Conservation (phyloP, 2,797 vertebrate genomes). For the Chelon auratus region DNA sequence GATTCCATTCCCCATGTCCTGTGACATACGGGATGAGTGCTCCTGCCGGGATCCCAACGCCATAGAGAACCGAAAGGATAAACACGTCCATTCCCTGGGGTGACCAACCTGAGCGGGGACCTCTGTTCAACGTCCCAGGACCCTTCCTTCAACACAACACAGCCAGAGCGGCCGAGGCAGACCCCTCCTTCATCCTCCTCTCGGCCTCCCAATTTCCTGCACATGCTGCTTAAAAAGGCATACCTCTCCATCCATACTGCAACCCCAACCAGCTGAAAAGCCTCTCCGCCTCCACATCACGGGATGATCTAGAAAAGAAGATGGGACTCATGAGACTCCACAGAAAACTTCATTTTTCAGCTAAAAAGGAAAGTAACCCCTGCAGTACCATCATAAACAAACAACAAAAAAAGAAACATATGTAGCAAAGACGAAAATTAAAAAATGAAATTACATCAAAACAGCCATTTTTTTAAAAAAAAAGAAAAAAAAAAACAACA, state of each 20-base stretch:
- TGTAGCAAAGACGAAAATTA: slow-evolving; percentile 55
- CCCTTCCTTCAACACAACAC: slow-evolving; percentile 68
- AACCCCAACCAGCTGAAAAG: slow-evolving; percentile 88
- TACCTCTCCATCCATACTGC: slow-evolving; percentile 86
- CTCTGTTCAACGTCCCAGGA: slow-evolving; percentile 60
- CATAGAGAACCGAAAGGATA: slow-evolving; percentile 88
- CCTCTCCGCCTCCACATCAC: slow-evolving; percentile 65
- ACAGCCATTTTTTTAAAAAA: slow-evolving; percentile 60
- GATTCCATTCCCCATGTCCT: slow-evolving; percentile 96
- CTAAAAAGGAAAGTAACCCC: slow-evolving; percentile 72
- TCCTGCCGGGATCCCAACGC: slow-evolving; percentile 94
- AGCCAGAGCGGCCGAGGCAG: slow-evolving; percentile 82
- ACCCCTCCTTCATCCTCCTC: slow-evolving; percentile 59
- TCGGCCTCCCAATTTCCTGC: slow-evolving; percentile 70
- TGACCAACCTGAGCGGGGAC: slow-evolving; percentile 71
- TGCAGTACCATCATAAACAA: slow-evolving; percentile 57
- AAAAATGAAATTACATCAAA: slow-evolving; percentile 51
- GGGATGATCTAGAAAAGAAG: slow-evolving; percentile 60
- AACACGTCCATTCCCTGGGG: slow-evolving; percentile 84
- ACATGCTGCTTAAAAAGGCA: slow-evolving; percentile 87
- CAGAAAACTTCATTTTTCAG: slow-evolving; percentile 66
- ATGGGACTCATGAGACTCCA: slow-evolving; percentile 69
- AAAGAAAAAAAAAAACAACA: slow-evolving; percentile 50
- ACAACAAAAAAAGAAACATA: slow-evolving; percentile 22
- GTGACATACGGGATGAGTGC: slow-evolving; percentile 93